Evolutionary conservation across 2,888 invertebrate species (phyloP).

Genomic region (Lydus trimaculatus): DNA sequence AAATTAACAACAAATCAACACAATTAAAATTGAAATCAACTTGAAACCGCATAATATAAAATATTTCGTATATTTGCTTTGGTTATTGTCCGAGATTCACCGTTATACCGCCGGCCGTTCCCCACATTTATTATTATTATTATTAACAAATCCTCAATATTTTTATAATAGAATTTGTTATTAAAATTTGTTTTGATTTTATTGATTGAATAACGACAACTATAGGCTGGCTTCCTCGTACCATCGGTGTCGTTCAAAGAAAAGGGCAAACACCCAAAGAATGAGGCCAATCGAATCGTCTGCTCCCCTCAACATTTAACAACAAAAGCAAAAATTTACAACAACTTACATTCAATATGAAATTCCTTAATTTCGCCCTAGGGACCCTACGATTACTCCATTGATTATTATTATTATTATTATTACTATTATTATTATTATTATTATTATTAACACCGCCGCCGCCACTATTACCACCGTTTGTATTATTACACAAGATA

Average conservation of each 20-base stretch:
- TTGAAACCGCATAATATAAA: no score
- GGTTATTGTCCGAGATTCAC: background rate
- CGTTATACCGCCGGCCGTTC: background rate
- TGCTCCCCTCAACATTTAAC: background rate
- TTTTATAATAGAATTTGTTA: background rate
- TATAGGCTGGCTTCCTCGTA: constrained; percentile 1
- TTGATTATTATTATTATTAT: constrained; percentile 30
- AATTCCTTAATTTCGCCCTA: background rate
- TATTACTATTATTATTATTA: constrained; percentile 33
- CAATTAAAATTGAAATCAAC: no score
- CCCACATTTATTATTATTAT: background rate
- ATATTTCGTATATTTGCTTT: background rate
- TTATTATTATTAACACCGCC: constrained; percentile 22
- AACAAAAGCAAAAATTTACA: background rate
- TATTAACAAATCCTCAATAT: no score
- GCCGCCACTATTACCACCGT: constrained; percentile 23
- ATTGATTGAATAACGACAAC: background rate
- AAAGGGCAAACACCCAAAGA: background rate
- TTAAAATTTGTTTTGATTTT: background rate
- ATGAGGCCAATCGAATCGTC: background rate
- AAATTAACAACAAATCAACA: background rate
- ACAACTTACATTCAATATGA: background rate
- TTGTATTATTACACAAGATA: constrained; percentile 54
- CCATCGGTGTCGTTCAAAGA: background rate
- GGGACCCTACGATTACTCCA: background rate